Evolutionary conservation across 2,888 invertebrate genomes (phyloP), one percentile per base, ranked within the genome.

Genomic region (Drosophila demipolita): DNA sequence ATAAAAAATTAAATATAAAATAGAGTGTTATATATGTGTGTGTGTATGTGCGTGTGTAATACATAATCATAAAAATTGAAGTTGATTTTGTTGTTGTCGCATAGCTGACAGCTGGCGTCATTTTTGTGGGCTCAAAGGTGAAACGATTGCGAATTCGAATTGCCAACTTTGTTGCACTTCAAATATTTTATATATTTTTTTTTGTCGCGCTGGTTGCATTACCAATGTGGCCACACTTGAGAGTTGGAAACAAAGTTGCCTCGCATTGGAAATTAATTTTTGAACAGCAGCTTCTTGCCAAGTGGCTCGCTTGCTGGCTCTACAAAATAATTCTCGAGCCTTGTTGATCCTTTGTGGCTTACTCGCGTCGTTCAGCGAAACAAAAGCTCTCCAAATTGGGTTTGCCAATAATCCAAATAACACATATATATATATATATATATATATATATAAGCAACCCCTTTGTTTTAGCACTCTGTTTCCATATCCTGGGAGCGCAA

Each of bases 331-430:
- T 85, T 87, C 66, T 87, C 81, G 65, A 86, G 87, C 83, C 68
- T 89, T 89, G 88, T 88, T 88, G 87, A 86, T 89, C 89, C 89
- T 88, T 88, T 90, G 87, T 89, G 87, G 87, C 85, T 84, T 83
- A 82, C 75, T 89, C 82, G 80, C 80, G 76, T 66, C 88, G 78
- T 89, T 90, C 85, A 80, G 78, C 75, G 73, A 75, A 83, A 90
- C 90, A 90, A 90, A 87, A 82, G 89, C 86, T 77, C 87, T 89
- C 79, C 69, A 90, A 84, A 89, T 81, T 90, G 83, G 84, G 80
- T 88, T 83, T 83, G 82, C 88, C 85, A 88, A 82, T 87, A 49
- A 26, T 54, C 29, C 42, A 42, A 60, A 55, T 55, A 38, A 45
- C 15, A 45, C 15, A 12, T 20, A 38, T 0, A 36, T 4, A 38